Evolutionary conservation across 2,797 vertebrate species (phyloP).

Genomic region (Phyllotis vaccarum): DNA sequence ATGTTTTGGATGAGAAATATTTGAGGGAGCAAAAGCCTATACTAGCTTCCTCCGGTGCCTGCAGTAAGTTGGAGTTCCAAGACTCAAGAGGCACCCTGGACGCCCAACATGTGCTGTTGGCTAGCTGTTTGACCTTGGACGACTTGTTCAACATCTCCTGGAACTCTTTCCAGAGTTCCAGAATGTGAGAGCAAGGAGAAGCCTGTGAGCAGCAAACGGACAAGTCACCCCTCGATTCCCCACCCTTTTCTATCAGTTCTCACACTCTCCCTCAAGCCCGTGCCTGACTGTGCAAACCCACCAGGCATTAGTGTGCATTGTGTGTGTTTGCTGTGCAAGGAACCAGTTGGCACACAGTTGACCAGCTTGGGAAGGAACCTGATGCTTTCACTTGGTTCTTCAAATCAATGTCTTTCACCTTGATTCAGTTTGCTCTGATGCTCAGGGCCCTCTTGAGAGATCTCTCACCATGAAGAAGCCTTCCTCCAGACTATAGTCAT

Average conservation of each 20-base stretch:
- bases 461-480: not conserved
- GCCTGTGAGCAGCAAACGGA: not conserved
- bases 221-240: not conserved
- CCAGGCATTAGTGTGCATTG: not conserved
- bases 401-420: not conserved
- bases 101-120: not conserved
- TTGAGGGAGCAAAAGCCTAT: not conserved
- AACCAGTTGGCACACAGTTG: not conserved
- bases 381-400: not conserved
- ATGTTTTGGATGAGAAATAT: slow-evolving; percentile 11
- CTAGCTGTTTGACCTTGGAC: slow-evolving; percentile 11
- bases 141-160: not conserved
- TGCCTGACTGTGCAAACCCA: not conserved
- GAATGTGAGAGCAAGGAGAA: not conserved
- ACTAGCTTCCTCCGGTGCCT: not conserved
- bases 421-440: not conserved
- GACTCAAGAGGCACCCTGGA: not conserved
- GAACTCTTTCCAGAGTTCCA: not conserved
- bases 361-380: not conserved
- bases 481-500: not conserved
- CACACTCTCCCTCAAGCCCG: not conserved
- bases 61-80: not conserved
- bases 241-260: not conserved
- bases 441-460: not conserved
- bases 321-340: not conserved